Percentiles rank a stretch among this genome's conserved stretches.
Evolutionary conservation across 2,888 invertebrate genomes (phyloP).

Genomic region (Drosophila prostipennis): DNA sequence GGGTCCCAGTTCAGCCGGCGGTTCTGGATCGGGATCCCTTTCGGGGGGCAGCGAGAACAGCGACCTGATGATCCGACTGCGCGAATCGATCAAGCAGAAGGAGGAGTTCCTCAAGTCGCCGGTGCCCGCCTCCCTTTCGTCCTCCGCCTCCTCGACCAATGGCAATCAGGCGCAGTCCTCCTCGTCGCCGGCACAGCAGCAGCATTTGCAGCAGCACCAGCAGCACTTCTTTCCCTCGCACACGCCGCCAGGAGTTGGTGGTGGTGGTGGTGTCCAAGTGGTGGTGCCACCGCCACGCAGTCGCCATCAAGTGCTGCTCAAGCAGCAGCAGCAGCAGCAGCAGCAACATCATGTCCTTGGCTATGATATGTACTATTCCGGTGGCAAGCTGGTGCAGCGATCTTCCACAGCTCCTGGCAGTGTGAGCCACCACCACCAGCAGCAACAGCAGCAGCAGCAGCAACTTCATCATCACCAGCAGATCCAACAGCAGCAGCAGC

Average conservation of each 20-base stretch:
- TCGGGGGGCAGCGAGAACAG: constrained; percentile 61
- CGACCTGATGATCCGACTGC: constrained; percentile 88
- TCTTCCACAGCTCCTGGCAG: constrained; percentile 53
- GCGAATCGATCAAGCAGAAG: constrained; percentile 94
- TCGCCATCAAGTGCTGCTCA: constrained; percentile 36
- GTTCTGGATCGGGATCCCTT: constrained; percentile 3
- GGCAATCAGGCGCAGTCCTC: constrained; percentile 38
- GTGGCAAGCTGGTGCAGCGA: constrained; percentile 60
- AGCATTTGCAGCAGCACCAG: constrained; percentile 48
- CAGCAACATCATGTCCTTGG: constrained; percentile 66
- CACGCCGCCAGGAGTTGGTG: constrained; percentile 49
- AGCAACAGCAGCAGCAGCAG: constrained; percentile 20
- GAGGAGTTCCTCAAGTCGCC: constrained; percentile 94
- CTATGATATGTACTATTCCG: constrained; percentile 81
- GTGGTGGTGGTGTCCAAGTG: constrained; percentile 6
- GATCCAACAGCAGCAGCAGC: constrained; percentile 40
- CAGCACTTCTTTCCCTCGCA: constrained; percentile 70
- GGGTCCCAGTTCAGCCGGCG: constrained; percentile 12
- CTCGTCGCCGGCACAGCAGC: constrained; percentile 48
- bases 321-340: constrained; percentile 58
- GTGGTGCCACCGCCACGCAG: constrained; percentile 45
- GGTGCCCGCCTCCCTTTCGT: constrained; percentile 56
- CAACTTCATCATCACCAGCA: constrained; percentile 31
- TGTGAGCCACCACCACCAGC: constrained; percentile 19
- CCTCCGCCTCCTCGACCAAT: constrained; percentile 22